These are phyloP conservation scores for Pseudanteris insignis DNA, from an alignment of 2,888 invertebrate genomes.

Conservation along the genomic window DNA sequence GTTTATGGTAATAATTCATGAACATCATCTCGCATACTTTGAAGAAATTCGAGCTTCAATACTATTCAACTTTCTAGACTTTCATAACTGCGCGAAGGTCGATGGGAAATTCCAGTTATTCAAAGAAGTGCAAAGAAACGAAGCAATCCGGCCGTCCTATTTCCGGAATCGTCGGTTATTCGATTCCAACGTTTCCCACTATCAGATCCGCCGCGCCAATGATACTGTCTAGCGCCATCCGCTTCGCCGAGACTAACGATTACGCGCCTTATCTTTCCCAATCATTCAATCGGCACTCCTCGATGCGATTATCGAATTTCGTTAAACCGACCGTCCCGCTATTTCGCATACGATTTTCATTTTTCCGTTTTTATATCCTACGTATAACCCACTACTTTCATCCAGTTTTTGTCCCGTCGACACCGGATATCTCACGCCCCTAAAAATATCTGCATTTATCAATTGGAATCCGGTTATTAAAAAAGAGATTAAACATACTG, in stretches of 20 bases:
- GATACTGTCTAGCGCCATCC: slow-evolving; percentile 31
- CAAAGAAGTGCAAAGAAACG: slow-evolving; percentile 27
- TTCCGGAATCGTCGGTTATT: slow-evolving; percentile 41
- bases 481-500: too few species aligned
- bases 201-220: slow-evolving; percentile 28
- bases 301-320: slow-evolving; percentile 60
- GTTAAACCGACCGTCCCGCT: slow-evolving; percentile 50
- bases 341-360: slow-evolving; percentile 34
- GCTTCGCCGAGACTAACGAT: slow-evolving; percentile 26
- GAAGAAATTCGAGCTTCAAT: slow-evolving; percentile 30
- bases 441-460: too few species aligned
- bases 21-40: slow-evolving; percentile 37
- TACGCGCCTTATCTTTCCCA: slow-evolving; percentile 36
- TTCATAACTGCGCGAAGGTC: slow-evolving; percentile 34
- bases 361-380: too few species aligned
- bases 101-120: slow-evolving; percentile 35
- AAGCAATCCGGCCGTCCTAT: slow-evolving; percentile 32
- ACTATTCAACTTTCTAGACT: slow-evolving; percentile 40
- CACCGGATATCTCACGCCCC: too few species aligned
- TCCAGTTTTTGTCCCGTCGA: too few species aligned
- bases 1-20: slow-evolving; percentile 36
- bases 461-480: too few species aligned
- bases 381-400: too few species aligned
- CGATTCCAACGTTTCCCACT: slow-evolving; percentile 38
- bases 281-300: slow-evolving; percentile 50